Evolutionary conservation across 1,140 invertebrate genomes (phyloP).

Genomic region (Diorhabda elongata): DNA sequence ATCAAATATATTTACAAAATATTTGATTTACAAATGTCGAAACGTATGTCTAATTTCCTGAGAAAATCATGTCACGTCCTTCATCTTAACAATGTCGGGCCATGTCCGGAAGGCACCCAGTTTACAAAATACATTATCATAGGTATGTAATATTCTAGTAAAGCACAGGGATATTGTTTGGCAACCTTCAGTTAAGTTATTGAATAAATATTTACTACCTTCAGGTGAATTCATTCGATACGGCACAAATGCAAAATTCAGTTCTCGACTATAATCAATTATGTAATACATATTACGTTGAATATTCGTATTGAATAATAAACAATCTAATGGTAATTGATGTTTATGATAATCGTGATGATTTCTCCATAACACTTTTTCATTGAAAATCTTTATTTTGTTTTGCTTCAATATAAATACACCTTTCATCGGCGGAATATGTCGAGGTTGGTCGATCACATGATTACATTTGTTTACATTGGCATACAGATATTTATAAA

Average conservation of each 20-base stretch:
- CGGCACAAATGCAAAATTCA: conserved; percentile 5
- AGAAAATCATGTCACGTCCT: not conserved
- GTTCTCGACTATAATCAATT: not conserved
- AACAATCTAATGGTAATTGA: not conserved
- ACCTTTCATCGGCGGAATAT: not conserved
- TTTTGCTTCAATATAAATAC: not conserved
- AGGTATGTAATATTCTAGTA: not conserved
- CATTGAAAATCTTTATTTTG: conserved; percentile 7
- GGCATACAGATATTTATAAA: not conserved
- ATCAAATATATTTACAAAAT: too few relatives aligned
- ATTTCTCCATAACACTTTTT: conserved; percentile 1
- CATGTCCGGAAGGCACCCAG: not conserved
- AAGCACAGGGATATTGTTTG: not conserved
- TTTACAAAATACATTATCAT: not conserved
- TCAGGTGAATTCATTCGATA: not conserved
- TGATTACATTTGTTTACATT: not conserved
- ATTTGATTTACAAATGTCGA: too few relatives aligned
- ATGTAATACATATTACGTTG: conserved; percentile 6
- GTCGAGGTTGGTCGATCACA: conserved; percentile 1
- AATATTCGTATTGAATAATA: conserved; percentile 1
- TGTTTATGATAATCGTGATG: not conserved
- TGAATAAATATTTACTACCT: conserved; percentile 3
- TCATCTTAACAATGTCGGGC: not conserved
- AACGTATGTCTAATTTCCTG: too few relatives aligned
- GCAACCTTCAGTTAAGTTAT: not conserved